phyloP scores from a whole-genome alignment of 30 jellyfish, hydroid and myxozoan species.

The Mastigias papua region DNA sequence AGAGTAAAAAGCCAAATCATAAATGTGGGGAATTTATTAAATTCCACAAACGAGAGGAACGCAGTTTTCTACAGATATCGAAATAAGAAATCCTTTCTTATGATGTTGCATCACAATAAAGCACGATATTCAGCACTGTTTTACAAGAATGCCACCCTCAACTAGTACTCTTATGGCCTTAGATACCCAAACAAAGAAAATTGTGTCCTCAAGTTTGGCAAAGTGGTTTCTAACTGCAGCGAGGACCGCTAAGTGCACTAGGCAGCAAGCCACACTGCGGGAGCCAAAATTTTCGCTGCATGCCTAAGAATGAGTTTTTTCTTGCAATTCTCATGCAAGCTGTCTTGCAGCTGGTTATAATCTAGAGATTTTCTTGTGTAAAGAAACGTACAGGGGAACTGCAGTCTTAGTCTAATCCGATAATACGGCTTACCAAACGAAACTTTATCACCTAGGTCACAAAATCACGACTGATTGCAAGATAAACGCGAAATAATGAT shows the following conservation, averaged over 20 bases:
- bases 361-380: background rate
- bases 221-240: background rate
- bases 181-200: background rate
- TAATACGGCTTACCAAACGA: background rate
- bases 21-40: background rate
- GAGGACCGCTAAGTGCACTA: background rate
- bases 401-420: background rate
- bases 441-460: background rate
- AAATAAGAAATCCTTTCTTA: background rate
- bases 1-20: background rate
- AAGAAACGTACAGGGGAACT: background rate
- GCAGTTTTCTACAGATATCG: background rate
- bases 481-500: too few species aligned
- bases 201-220: background rate
- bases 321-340: background rate
- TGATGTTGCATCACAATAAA: background rate
- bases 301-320: background rate
- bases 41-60: background rate
- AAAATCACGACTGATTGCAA: background rate
- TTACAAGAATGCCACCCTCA: background rate
- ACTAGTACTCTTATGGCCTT: background rate
- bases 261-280: background rate
- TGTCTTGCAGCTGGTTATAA: background rate
- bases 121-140: background rate
- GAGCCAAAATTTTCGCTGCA: background rate